Conservation (phyloP, 2,113 vertebrate genomes). For the Spermophilus dauricus region DNA sequence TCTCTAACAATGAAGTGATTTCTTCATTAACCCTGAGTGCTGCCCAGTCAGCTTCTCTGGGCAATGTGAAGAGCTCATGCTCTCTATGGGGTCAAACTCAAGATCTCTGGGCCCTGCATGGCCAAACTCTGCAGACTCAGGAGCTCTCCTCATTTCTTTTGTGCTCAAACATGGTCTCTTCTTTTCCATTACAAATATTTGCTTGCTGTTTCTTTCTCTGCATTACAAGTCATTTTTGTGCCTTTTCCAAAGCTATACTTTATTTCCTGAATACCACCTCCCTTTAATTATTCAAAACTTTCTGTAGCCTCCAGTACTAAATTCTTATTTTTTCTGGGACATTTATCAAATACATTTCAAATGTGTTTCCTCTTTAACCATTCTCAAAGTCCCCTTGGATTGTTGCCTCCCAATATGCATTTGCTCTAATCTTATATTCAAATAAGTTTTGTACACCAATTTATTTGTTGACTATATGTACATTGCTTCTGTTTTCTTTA, state of each 20-base stretch:
- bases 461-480: not conserved
- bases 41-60: not conserved
- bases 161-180: not conserved
- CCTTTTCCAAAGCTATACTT: not conserved
- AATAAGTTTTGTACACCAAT: not conserved
- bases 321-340: constrained; percentile 22
- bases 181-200: not conserved
- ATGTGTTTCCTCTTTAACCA: not conserved
- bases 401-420: not conserved
- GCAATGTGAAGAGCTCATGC: not conserved
- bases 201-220: not conserved
- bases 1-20: not conserved
- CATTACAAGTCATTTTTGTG: not conserved
- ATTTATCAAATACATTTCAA: not conserved
- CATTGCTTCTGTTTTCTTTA: not conserved
- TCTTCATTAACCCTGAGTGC: not conserved
- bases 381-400: not conserved
- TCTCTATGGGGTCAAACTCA: not conserved
- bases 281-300: not conserved
- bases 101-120: not conserved
- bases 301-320: not conserved
- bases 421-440: not conserved
- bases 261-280: not conserved
- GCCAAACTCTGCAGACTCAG: not conserved
- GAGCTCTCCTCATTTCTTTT: not conserved